Base-by-base conservation (phyloP, 2,797 vertebrate genomes). In the Pseudochaenichthys georgianus region DNA sequence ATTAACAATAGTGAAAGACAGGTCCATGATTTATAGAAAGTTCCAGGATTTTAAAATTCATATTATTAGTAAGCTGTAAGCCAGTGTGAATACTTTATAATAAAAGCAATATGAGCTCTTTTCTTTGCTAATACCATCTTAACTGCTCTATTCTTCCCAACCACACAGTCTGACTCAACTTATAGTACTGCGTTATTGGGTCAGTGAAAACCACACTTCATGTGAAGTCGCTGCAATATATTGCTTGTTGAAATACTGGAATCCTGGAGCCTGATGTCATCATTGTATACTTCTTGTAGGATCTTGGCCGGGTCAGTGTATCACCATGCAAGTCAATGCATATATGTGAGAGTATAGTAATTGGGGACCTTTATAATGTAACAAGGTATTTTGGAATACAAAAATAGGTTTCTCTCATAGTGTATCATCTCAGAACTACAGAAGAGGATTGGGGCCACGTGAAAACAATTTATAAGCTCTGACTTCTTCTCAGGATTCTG, bases 1-100 rank as follows among this genome's bases (percentile, higher is more conserved):
- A 46, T 68, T 53, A 50, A 64, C 16, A 31, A 74, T 31, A 47
- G 21, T 28, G 17, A 58, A 59, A 63, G 43, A 64, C 52, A 75
- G 53, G 73, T 58, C 8, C 3, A 57, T 73, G 46, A 69, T 73
- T 79, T 67, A 68, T 43, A 60, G 70, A 64, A 17, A 70, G 52
- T 21, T 67, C 68, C 6, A 57, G 52, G 13, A 11, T 34, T 57
- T 61, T 23, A 48, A 61, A 51, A 69, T 42, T 13, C 54, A 51
- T 51, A 54, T 69, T 38, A 47, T 23, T 13, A 13, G 19, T 66
- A 47, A 38, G 23, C 53, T 43, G 41, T 19, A 59, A 21, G 46
- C 13, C 19, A 63, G 13, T 13, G 13, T 53, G 45, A 48, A 11
- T 42, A 28, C 38, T 62, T 70, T 41, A 42, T 46, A 60, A 51